These are phyloP conservation scores for Neopelma chrysocephalum DNA, from an alignment of 2,797 vertebrate genomes.

Conservation along the genomic window DNA sequence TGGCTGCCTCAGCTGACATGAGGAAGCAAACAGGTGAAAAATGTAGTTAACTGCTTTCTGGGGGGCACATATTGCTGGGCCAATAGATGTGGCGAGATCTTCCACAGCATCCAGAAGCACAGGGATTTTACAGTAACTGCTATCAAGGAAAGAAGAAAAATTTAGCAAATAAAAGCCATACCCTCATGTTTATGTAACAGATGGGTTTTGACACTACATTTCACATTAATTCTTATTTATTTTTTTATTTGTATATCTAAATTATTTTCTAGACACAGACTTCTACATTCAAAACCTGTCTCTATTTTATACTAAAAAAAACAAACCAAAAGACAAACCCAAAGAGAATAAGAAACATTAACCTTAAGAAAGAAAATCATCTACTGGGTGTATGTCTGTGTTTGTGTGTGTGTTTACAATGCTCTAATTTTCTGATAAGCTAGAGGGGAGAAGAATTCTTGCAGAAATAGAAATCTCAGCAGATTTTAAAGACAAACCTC, in stretches of 20 bases:
- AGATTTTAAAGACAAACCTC: background rate
- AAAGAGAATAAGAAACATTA: background rate
- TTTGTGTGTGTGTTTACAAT: background rate
- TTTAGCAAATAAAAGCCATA: background rate
- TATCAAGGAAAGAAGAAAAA: background rate
- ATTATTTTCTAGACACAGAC: background rate
- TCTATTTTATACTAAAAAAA: background rate
- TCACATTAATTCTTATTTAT: background rate
- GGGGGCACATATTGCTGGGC: background rate
- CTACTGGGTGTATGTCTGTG: background rate
- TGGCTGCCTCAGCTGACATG: background rate
- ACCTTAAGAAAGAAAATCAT: background rate
- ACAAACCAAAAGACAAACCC: background rate
- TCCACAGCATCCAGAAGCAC: background rate
- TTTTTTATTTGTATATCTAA: background rate
- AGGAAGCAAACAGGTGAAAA: background rate
- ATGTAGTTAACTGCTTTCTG: rapidly evolving
- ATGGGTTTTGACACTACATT: background rate
- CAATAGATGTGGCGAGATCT: background rate
- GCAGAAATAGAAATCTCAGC: background rate
- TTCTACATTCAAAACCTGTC: background rate
- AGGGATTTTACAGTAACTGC: background rate
- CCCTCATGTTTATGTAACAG: background rate
- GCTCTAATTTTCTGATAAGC: background rate
- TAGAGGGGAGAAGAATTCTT: background rate